phyloP scores from a whole-genome alignment of 2,797 vertebrate genomes.

The Amblyopsis hoosieri region DNA sequence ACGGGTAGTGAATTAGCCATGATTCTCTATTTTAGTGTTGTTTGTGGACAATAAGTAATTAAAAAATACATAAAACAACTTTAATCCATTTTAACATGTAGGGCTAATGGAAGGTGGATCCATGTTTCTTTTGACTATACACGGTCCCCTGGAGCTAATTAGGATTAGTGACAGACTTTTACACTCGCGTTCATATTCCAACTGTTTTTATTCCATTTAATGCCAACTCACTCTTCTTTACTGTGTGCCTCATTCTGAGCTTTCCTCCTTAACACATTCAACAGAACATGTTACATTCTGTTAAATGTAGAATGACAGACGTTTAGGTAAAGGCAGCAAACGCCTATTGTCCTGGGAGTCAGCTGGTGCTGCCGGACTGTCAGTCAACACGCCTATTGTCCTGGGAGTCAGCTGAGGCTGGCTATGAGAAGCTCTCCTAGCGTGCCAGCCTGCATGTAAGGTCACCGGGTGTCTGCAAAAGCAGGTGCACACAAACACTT shows the following conservation, averaged over 20 bases:
- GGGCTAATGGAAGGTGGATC: slow-evolving; percentile 12
- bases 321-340: slow-evolving; percentile 42
- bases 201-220: slow-evolving; percentile 27
- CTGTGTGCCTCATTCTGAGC: slow-evolving; percentile 20
- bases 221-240: slow-evolving; percentile 23
- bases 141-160: slow-evolving; percentile 10
- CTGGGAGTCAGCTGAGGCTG: slow-evolving; percentile 49
- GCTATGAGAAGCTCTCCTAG: slow-evolving; percentile 52
- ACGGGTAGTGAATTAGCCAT: not conserved
- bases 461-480: slow-evolving; percentile 43
- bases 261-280: slow-evolving; percentile 8
- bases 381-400: slow-evolving; percentile 61
- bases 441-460: slow-evolving; percentile 59
- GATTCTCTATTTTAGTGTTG: slow-evolving; percentile 20
- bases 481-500: slow-evolving; percentile 17
- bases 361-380: slow-evolving; percentile 57
- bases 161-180: slow-evolving; percentile 31
- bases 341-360: slow-evolving; percentile 54
- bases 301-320: slow-evolving; percentile 53
- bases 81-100: slow-evolving; percentile 50
- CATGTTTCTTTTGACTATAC: slow-evolving; percentile 23
- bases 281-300: slow-evolving; percentile 30
- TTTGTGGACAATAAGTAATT: slow-evolving; percentile 24
- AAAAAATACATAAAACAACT: not conserved
- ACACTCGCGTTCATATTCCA: slow-evolving; percentile 30